These are phyloP conservation scores for Cyprichromis sp. DNA, from an alignment of 2,113 vertebrate genomes.

Conservation along the genomic window DNA sequence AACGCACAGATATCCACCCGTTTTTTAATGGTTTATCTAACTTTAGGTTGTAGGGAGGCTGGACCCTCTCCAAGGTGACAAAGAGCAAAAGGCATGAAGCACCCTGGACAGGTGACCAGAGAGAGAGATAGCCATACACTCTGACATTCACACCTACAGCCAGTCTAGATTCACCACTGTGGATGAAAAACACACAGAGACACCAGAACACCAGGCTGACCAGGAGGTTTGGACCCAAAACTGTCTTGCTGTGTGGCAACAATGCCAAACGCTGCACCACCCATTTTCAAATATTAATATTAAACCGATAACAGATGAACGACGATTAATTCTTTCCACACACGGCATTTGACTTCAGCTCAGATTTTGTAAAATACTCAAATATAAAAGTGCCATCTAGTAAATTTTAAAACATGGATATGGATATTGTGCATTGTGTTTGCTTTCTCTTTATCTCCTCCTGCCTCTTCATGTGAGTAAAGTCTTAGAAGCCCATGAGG, in stretches of 20 bases:
- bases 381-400: not conserved
- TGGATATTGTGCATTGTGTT: not conserved
- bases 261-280: not conserved
- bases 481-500: not conserved
- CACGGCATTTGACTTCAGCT: not conserved
- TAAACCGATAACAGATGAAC: not conserved
- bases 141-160: not conserved
- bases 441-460: not conserved
- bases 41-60: not conserved
- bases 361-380: not conserved
- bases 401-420: rapidly evolving
- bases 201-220: not conserved
- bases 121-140: not conserved
- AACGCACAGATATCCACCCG: not conserved
- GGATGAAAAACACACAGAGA: not conserved
- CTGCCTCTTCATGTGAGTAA: not conserved
- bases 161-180: not conserved
- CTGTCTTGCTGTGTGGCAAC: rapidly evolving
- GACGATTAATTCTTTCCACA: rapidly evolving
- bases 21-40: not conserved
- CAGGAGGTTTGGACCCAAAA: not conserved
- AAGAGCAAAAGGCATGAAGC: not conserved
- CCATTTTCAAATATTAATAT: not conserved
- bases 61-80: not conserved
- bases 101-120: not conserved